Evolutionary conservation across 2,888 invertebrate species (phyloP).

Genomic region (Seira ritae): DNA sequence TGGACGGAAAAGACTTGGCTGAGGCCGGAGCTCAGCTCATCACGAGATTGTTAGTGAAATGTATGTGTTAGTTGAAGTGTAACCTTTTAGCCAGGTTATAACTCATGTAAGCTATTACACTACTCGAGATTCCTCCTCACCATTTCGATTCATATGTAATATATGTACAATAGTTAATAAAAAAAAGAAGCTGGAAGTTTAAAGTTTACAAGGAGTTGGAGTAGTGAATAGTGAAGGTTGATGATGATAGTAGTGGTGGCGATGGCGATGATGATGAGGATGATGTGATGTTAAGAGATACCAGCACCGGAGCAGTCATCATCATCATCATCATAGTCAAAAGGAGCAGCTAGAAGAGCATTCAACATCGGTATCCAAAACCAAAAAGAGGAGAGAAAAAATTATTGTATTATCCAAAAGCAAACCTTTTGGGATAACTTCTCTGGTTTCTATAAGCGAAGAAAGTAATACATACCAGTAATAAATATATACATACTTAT

Average conservation of each 20-base stretch:
- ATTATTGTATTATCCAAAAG: constrained; percentile 23
- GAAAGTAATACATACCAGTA: constrained; percentile 6
- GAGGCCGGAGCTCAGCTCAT: constrained; percentile 29
- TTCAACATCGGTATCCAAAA: constrained; percentile 48
- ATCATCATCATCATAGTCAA: constrained; percentile 12
- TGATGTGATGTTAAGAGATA: background rate
- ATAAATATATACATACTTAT: constrained; percentile 38
- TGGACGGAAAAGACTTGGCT: constrained; percentile 30
- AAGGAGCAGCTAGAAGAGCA: background rate
- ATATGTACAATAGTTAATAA: too few species aligned
- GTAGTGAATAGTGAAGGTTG: background rate
- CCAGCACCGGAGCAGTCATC: constrained; percentile 18
- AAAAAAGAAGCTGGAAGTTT: constrained; percentile 19
- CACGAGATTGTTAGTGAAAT: constrained; percentile 62
- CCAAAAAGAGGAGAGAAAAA: constrained; percentile 29
- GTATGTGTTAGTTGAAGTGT: constrained; percentile 66
- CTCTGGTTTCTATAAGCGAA: constrained; percentile 9
- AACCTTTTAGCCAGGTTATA: constrained; percentile 65
- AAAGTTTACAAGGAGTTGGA: background rate
- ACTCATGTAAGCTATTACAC: constrained; percentile 61
- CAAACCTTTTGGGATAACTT: constrained; percentile 56
- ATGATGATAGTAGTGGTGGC: too few species aligned
- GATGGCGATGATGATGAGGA: constrained; percentile 15
- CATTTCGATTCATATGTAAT: constrained; percentile 19
- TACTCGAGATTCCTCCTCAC: constrained; percentile 41